Percentiles rank a stretch among this genome's conserved stretches.
These are phyloP conservation scores for Pipistrellus nathusii DNA, from an alignment of 2,797 vertebrate genomes.

Conservation along the genomic window DNA sequence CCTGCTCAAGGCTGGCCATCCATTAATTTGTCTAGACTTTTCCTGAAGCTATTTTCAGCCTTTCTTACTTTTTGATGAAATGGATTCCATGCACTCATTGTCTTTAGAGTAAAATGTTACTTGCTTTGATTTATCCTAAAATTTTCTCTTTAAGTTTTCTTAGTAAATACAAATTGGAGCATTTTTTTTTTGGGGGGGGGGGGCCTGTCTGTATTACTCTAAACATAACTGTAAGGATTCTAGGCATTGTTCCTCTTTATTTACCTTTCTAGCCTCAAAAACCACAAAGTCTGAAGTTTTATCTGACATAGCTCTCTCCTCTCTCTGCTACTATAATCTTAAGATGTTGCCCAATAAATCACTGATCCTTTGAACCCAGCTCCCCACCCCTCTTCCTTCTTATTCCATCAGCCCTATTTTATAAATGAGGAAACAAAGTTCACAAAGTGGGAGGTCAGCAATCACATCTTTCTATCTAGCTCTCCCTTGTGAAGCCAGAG, in stretches of 20 bases:
- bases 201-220: neutral
- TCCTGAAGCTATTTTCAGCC: slow-evolving; percentile 74
- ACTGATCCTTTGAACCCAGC: neutral
- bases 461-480: neutral
- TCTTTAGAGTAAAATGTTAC: slow-evolving; percentile 29
- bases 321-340: slow-evolving; percentile 7
- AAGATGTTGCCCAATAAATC: slow-evolving; percentile 33
- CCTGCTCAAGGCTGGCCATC: slow-evolving; percentile 24
- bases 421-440: slow-evolving; percentile 65
- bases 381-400: neutral
- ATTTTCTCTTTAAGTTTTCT: neutral
- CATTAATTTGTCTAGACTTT: slow-evolving; percentile 69
- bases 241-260: neutral
- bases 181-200: neutral
- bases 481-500: neutral
- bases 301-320: neutral
- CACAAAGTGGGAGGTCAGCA: slow-evolving; percentile 33
- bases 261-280: slow-evolving; percentile 48
- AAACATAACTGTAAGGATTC: neutral
- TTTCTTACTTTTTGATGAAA: slow-evolving; percentile 47
- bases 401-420: slow-evolving; percentile 3
- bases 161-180: neutral
- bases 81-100: neutral
- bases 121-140: slow-evolving; percentile 34
- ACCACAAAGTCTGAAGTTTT: neutral